A percentile compares a stretch with the other conserved stretches of the same genome.
Conservation (phyloP, 2,797 vertebrate genomes). For the Rhinoraja longicauda region DNA sequence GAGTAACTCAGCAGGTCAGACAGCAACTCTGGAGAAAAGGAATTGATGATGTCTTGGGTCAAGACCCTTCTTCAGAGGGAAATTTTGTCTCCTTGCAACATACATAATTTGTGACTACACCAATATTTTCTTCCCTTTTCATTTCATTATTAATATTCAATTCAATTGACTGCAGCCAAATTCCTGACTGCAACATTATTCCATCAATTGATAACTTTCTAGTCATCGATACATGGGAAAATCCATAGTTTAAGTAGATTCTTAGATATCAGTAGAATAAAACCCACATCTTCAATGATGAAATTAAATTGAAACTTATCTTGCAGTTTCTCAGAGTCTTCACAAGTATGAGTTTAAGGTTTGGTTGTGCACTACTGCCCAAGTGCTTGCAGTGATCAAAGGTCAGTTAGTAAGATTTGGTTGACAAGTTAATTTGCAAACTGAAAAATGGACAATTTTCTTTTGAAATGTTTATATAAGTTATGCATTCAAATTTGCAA, state of each 20-base stretch:
- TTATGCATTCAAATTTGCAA: not conserved
- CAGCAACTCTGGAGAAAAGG: no score
- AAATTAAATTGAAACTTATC: not conserved
- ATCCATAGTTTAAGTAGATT: not conserved
- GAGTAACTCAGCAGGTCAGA: no score
- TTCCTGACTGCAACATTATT: no score
- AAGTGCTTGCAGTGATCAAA: not conserved
- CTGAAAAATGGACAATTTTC: not conserved
- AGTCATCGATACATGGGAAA: not conserved
- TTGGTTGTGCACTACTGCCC: not conserved
- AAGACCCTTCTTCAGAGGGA: no score
- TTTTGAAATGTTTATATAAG: not conserved
- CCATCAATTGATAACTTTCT: not conserved
- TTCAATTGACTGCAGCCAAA: no score
- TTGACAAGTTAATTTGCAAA: not conserved
- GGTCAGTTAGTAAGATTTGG: not conserved
- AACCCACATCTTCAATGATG: not conserved
- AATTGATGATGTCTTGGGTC: no score
- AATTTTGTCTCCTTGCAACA: no score
- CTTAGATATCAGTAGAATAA: not conserved
- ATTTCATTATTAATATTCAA: no score
- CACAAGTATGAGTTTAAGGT: not conserved
- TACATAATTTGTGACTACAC: no score
- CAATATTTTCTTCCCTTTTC: no score
- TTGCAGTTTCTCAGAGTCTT: not conserved